phyloP scores from a whole-genome alignment of 92 coral and sea anemone genomes.

The Plumapathes pennacea region DNA sequence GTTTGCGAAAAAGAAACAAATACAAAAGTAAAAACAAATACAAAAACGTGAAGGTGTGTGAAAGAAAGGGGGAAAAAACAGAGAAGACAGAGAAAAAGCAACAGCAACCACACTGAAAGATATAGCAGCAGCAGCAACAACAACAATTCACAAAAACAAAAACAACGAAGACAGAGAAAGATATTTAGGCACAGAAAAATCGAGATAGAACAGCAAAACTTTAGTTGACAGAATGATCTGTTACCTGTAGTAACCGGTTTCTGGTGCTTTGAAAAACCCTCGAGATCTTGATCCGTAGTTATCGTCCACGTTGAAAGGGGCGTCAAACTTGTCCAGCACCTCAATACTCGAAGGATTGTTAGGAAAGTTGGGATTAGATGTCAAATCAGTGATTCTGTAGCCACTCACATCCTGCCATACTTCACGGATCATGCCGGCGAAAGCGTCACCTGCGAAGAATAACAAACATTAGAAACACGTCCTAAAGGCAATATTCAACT shows the following conservation, averaged over 20 bases:
- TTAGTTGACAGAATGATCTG: not conserved
- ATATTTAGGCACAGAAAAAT: not conserved
- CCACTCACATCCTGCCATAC: conserved; percentile 95
- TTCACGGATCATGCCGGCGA: conserved; percentile 95
- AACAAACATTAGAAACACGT: too few relatives aligned
- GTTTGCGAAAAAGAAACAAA: too few relatives aligned
- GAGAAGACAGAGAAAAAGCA: too few relatives aligned
- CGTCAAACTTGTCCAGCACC: conserved; percentile 98
- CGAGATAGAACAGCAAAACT: not conserved
- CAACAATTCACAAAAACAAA: too few relatives aligned
- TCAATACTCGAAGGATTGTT: conserved; percentile 96
- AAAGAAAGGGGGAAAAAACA: too few relatives aligned
- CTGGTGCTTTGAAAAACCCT: conserved; percentile 96
- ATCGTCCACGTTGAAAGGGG: conserved; percentile 93
- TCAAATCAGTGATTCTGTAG: conserved; percentile 85
- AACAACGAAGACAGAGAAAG: conserved; percentile 1
- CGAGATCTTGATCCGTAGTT: conserved; percentile 92
- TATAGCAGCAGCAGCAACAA: too few relatives aligned
- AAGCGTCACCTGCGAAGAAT: conserved; percentile 75
- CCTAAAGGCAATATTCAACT: too few relatives aligned
- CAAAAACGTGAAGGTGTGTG: too few relatives aligned
- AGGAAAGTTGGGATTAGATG: conserved; percentile 97
- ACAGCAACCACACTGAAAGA: too few relatives aligned
- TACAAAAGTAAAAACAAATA: too few relatives aligned
- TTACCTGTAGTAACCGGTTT: conserved; percentile 86